These are phyloP conservation scores for Batillaria attramentaria DNA, from an alignment of 1,140 invertebrate species.

Conservation along the genomic window DNA sequence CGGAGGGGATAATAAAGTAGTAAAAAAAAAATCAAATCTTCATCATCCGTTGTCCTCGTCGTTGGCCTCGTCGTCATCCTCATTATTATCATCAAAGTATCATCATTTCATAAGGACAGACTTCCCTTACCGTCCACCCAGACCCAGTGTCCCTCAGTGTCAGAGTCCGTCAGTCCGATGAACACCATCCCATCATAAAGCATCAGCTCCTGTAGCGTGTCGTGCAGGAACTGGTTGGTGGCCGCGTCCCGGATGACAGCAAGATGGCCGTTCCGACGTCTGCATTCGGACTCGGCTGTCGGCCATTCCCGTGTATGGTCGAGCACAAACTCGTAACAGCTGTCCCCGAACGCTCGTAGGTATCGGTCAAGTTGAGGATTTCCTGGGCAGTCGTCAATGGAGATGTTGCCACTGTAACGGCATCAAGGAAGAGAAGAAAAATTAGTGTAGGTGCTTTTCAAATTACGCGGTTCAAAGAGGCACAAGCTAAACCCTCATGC, in stretches of 20 bases:
- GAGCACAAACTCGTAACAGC: constrained; percentile 1
- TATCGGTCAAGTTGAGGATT: too few species aligned
- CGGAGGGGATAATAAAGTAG: not conserved
- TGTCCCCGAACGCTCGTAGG: too few species aligned
- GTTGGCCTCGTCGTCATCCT: too few species aligned
- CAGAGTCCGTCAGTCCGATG: not conserved
- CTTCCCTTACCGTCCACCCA: constrained; percentile 2
- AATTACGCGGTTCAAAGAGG: too few species aligned
- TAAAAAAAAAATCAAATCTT: not conserved
- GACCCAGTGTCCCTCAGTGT: not conserved
- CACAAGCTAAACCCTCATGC: too few species aligned
- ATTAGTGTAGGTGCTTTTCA: too few species aligned
- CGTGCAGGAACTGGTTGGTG: not conserved
- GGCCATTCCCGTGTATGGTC: not conserved
- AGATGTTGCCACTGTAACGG: too few species aligned
- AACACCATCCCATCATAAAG: not conserved
- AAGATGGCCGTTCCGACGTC: not conserved
- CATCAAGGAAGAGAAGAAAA: too few species aligned
- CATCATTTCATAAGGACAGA: not conserved
- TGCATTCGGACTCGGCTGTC: not conserved
- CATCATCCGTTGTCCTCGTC: not conserved
- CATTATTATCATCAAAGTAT: too few species aligned
- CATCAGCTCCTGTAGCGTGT: not conserved
- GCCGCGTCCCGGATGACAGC: not conserved
- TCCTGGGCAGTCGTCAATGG: too few species aligned